Evolutionary conservation across 2,797 vertebrate genomes (phyloP), one percentile per base, ranked within the genome.

Genomic region (Syngnathus rostellatus): DNA sequence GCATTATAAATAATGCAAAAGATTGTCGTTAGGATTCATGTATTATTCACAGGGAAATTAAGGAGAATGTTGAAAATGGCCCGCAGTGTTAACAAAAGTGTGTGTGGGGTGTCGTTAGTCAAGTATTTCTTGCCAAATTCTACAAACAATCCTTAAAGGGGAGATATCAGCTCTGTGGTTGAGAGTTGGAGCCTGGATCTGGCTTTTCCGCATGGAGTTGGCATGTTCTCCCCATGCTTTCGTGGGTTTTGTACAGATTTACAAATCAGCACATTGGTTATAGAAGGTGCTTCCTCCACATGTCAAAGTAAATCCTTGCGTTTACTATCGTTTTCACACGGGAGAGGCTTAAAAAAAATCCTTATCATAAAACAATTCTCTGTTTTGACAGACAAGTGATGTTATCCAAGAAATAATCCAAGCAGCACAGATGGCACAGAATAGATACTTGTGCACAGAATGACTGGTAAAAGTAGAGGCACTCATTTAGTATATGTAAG

Each of bases 1-100:
- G 60, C 60, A 46, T 43, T 46, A 40, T 71, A 51, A 72, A 51
- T 12, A 0, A 77, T 62, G 60, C 41, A 62, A 62, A 62, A 40
- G 60, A 21, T 16, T 14, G 39, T 61, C 41, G 1, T 62, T 62
- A 45, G 45, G 21, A 43, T 25, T 62, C 60, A 62, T 62, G 21
- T 43, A 45, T 62, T 62, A 62, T 62, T 62, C 60, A 62, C 21
- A 8, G 21, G n/a, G 17, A 45, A 45, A 45, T 45, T 43, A 43
- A 8, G 40, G n/a, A 25, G 25, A 43, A 45, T 45, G 40, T 45
- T 62, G 6, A 62, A 45, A 45, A 45, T 25, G 16, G n/a, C 12
- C 39, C 14, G n/a, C n/a, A 12, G 21, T 45, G 11, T 62, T 62
- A 62, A 62, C n/a, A 43, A 11, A 43, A 43, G n/a, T 40, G 55